A percentile compares a stretch with the other conserved stretches of the same genome.
These are phyloP conservation scores for Xiphophorus birchmanni DNA, from an alignment of 2,797 vertebrate species.

Conservation along the genomic window DNA sequence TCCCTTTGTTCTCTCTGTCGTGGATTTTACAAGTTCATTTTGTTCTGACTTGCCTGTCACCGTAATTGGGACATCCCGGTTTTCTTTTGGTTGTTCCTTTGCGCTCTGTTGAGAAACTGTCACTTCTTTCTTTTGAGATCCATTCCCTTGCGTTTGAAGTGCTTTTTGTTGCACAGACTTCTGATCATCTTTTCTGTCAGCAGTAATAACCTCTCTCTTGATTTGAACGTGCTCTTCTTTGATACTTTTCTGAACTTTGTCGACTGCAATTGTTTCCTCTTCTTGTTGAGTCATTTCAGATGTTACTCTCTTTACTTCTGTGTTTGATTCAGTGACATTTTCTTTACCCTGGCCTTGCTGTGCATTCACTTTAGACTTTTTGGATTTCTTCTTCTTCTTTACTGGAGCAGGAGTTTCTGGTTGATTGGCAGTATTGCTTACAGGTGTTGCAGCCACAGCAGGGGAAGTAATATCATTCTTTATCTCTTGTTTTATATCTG, in stretches of 20 bases:
- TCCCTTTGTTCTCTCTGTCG: slow-evolving; percentile 71
- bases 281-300: slow-evolving; percentile 57
- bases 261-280: slow-evolving; percentile 53
- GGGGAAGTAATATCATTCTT: slow-evolving; percentile 43
- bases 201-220: slow-evolving; percentile 59
- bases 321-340: slow-evolving; percentile 58
- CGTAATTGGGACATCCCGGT: slow-evolving; percentile 62
- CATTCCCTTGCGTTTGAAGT: slow-evolving; percentile 70
- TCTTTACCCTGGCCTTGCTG: slow-evolving; percentile 67
- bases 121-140: slow-evolving; percentile 65
- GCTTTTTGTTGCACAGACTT: slow-evolving; percentile 59
- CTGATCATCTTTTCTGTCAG: slow-evolving; percentile 67
- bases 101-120: slow-evolving; percentile 64
- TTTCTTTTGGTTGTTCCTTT: slow-evolving; percentile 64
- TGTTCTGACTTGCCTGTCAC: slow-evolving; percentile 70
- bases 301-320: slow-evolving; percentile 32
- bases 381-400: slow-evolving; percentile 82
- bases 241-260: slow-evolving; percentile 59
- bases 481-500: slow-evolving; percentile 60
- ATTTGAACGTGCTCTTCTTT: slow-evolving; percentile 60
- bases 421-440: slow-evolving; percentile 53
- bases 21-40: slow-evolving; percentile 65
- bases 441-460: slow-evolving; percentile 19
- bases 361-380: slow-evolving; percentile 74
- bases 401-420: slow-evolving; percentile 46